Conservation (phyloP, 2,113 vertebrate species). For the Vombatus ursinus region DNA sequence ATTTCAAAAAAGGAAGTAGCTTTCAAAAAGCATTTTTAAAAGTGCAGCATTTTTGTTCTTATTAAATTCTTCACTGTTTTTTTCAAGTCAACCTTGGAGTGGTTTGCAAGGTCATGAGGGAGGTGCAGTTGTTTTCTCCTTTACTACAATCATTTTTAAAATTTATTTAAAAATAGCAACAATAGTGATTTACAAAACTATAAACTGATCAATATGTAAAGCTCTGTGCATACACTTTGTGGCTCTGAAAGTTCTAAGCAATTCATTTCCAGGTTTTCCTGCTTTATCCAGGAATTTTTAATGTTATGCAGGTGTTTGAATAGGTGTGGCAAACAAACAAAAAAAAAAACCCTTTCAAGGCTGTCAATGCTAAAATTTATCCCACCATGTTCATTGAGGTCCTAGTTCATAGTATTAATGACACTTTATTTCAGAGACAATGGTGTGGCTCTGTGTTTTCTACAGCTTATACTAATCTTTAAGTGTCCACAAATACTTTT, state of each 20-base stretch:
- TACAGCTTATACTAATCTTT: constrained; percentile 8
- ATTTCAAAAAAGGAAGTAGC: neutral
- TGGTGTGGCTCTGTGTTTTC: neutral
- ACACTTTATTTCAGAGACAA: constrained; percentile 52
- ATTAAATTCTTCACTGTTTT: neutral
- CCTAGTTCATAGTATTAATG: constrained; percentile 40
- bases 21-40: neutral
- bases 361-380: constrained; percentile 56
- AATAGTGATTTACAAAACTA: constrained; percentile 54
- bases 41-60: constrained; percentile 16
- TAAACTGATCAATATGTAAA: constrained; percentile 2
- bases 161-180: constrained; percentile 62
- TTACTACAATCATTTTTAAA: constrained; percentile 24
- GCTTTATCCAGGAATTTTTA: neutral
- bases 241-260: constrained; percentile 16
- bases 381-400: constrained; percentile 37
- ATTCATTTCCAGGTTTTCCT: constrained; percentile 45
- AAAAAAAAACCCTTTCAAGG: constrained; percentile 58
- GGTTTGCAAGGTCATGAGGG: neutral
- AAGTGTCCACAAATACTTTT: neutral
- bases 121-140: neutral
- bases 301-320: constrained; percentile 19
- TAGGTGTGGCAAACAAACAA: neutral
- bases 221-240: constrained; percentile 4
- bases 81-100: neutral